Evolutionary conservation across 2,113 vertebrate species (phyloP).

Genomic region (Grammomys dolichurus): DNA sequence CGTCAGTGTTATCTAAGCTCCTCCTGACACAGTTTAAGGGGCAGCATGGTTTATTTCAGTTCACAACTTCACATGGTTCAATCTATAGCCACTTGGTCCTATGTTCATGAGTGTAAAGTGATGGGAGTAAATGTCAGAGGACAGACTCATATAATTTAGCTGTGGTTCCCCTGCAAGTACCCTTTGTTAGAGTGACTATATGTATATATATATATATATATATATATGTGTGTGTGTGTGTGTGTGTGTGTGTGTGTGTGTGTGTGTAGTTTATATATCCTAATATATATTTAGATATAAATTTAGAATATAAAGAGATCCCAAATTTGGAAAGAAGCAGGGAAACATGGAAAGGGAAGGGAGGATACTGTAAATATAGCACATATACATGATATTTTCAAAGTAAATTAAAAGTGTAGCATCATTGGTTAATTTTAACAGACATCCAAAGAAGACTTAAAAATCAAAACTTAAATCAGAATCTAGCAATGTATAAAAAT

Average conservation of each 20-base stretch:
- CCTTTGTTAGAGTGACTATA: background rate
- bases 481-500: background rate
- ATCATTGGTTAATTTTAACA: background rate
- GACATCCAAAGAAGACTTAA: background rate
- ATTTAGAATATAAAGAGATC: background rate
- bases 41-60: background rate
- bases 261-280: background rate
- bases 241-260: no score
- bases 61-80: background rate
- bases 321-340: background rate
- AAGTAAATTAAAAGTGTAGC: background rate
- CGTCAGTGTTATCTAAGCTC: background rate
- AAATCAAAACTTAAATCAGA: background rate
- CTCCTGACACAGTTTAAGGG: background rate
- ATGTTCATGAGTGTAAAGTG: background rate
- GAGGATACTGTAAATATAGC: background rate
- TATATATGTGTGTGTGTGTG: no score
- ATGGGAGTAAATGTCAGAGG: background rate
- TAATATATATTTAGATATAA: background rate
- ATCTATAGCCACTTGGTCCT: background rate
- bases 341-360: background rate
- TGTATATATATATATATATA: background rate
- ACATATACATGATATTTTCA: background rate
- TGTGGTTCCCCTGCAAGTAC: background rate
- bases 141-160: background rate